A percentile compares a stretch with the other conserved stretches of the same genome.
phyloP scores from a whole-genome alignment of 2,888 invertebrate species.

The Diaphora mendica region DNA sequence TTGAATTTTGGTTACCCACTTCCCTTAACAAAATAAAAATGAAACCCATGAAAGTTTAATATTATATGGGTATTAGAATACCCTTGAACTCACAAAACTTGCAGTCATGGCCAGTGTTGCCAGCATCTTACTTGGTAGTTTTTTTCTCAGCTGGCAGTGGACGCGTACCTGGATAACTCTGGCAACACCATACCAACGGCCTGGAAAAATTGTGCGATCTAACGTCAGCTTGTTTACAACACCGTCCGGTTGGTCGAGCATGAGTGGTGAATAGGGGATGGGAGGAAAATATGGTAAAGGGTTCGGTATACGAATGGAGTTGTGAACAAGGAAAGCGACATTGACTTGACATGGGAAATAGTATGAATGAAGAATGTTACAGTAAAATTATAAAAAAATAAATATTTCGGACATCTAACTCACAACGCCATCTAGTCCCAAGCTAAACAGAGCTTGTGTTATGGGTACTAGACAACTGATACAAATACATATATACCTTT shows the following conservation, averaged over 20 bases:
- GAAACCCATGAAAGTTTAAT: background rate
- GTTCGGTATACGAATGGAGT: background rate
- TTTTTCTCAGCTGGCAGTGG: conserved; percentile 80
- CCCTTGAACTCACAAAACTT: background rate
- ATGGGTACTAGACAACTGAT: no score
- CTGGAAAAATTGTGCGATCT: conserved; percentile 82
- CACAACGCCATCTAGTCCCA: no score
- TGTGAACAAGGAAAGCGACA: no score
- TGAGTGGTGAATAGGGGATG: conserved; percentile 19
- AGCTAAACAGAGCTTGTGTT: no score
- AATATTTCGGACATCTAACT: no score
- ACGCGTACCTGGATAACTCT: conserved; percentile 86
- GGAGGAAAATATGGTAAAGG: background rate
- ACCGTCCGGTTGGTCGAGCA: conserved; percentile 61
- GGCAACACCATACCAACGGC: conserved; percentile 87
- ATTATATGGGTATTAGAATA: background rate
- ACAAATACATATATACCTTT: no score
- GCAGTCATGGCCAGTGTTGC: conserved; percentile 19
- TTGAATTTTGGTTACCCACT: background rate
- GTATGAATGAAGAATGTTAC: background rate
- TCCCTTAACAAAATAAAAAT: background rate
- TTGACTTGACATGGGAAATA: background rate
- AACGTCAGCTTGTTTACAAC: conserved; percentile 66
- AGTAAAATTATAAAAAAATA: no score
- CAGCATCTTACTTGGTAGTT: background rate